phyloP scores from a whole-genome alignment of 2,797 vertebrate genomes.

The Pantherophis vulpinus region DNA sequence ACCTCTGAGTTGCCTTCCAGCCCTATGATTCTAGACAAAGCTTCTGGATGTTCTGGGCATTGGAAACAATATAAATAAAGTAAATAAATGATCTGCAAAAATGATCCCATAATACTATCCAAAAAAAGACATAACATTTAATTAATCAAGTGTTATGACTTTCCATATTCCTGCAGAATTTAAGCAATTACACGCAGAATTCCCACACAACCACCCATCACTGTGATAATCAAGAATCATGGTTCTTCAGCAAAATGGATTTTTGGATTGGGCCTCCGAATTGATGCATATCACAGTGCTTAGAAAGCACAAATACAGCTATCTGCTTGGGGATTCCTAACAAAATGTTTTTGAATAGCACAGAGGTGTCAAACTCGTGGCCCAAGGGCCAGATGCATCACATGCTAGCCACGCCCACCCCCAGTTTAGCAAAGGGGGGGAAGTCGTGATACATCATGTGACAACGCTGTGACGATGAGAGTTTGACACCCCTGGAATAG shows the following conservation, averaged over 20 bases:
- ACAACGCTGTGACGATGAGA: accelerated
- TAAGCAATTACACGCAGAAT: not conserved
- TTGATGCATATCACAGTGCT: not conserved
- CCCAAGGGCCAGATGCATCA: accelerated
- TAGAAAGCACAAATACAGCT: not conserved
- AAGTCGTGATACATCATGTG: too few relatives aligned
- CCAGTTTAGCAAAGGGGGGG: too few relatives aligned
- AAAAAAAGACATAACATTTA: not conserved
- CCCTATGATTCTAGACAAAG: not conserved
- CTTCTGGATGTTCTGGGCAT: not conserved
- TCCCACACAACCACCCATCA: not conserved
- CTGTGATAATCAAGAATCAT: not conserved
- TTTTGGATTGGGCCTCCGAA: not conserved
- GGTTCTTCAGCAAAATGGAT: not conserved
- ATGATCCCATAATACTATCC: not conserved
- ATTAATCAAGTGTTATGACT: not conserved
- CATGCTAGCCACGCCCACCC: too few relatives aligned
- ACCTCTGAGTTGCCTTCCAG: not conserved
- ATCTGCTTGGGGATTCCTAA: not conserved
- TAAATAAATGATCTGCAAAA: not conserved
- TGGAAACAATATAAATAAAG: not conserved
- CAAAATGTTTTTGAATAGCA: not conserved
- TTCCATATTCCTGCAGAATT: not conserved
- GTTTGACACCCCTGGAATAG: not conserved
- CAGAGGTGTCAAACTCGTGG: too few relatives aligned